Evolutionary conservation across 2,113 vertebrate genomes (phyloP).

Genomic region (Campylomormyrus numenius): DNA sequence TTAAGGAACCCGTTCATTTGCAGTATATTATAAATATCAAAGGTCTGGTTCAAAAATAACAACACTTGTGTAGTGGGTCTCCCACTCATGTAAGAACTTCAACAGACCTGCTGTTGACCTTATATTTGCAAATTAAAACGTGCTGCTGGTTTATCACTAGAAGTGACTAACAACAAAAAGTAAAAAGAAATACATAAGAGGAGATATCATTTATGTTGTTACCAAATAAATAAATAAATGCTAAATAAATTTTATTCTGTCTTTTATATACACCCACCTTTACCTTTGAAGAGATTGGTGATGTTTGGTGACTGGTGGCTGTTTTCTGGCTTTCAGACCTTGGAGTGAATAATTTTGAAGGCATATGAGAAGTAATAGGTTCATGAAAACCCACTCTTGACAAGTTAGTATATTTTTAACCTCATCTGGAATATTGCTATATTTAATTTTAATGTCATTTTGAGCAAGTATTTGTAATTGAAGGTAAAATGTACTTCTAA

Average conservation of each 20-base stretch:
- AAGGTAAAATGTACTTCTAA: not conserved
- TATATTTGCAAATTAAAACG: conserved; percentile 57
- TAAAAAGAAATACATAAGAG: conserved; percentile 67
- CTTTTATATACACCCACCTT: conserved; percentile 66
- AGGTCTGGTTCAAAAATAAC: not conserved
- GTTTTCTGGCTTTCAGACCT: conserved; percentile 65
- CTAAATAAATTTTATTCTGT: conserved; percentile 58
- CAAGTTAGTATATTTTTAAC: conserved; percentile 52
- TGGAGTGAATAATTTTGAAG: conserved; percentile 71
- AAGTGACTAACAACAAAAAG: conserved; percentile 63
- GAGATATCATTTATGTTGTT: conserved; percentile 67
- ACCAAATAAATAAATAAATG: conserved; percentile 62
- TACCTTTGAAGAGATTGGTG: conserved; percentile 66
- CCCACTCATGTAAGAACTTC: conserved; percentile 48
- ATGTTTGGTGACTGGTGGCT: conserved; percentile 59
- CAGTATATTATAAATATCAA: not conserved
- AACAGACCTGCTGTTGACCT: conserved; percentile 60
- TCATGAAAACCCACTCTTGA: conserved; percentile 51
- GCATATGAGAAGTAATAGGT: conserved; percentile 61
- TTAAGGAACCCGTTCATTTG: not conserved
- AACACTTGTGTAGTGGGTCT: conserved; percentile 37
- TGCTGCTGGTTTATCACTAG: conserved; percentile 49
- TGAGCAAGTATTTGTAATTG: not conserved
- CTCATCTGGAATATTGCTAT: conserved; percentile 55
- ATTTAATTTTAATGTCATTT: not conserved